phyloP scores from a whole-genome alignment of 2,797 vertebrate genomes.

The Loris lydekkerianus region DNA sequence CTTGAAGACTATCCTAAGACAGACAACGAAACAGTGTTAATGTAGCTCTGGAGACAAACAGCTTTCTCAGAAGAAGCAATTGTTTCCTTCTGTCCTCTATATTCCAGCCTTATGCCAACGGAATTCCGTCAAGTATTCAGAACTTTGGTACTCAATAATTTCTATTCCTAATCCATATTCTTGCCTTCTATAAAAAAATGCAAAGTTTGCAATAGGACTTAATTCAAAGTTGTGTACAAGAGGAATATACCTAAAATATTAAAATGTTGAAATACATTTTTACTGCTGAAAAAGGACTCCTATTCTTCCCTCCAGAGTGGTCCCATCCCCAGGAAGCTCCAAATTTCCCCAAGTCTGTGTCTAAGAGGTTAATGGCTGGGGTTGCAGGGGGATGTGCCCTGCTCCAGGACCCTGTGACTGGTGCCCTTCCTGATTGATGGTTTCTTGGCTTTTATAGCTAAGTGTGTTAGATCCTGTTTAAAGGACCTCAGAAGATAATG shows the following conservation, averaged over 20 bases:
- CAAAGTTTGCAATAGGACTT: constrained; percentile 6
- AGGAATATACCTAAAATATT: background rate
- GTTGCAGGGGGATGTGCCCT: background rate
- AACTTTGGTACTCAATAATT: background rate
- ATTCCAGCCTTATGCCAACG: background rate
- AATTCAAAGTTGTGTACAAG: background rate
- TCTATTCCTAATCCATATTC: background rate
- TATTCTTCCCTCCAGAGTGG: background rate
- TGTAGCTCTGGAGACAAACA: background rate
- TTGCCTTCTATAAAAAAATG: constrained; percentile 27
- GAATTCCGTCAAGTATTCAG: background rate
- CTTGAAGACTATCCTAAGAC: background rate
- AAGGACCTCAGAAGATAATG: background rate
- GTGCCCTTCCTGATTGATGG: background rate
- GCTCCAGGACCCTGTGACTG: background rate
- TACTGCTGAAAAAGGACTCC: background rate
- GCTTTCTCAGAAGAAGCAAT: background rate
- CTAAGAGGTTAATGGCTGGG: background rate
- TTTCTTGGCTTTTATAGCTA: background rate
- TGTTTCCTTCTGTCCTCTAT: background rate
- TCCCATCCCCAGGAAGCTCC: background rate
- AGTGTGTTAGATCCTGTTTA: background rate
- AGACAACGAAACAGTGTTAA: background rate
- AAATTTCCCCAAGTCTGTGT: background rate
- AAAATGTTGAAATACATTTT: constrained; percentile 13